Percentiles rank a stretch among this genome's conserved stretches.
These are phyloP conservation scores for Arnoldichthys spilopterus DNA, from an alignment of 2,797 vertebrate species.

Conservation along the genomic window DNA sequence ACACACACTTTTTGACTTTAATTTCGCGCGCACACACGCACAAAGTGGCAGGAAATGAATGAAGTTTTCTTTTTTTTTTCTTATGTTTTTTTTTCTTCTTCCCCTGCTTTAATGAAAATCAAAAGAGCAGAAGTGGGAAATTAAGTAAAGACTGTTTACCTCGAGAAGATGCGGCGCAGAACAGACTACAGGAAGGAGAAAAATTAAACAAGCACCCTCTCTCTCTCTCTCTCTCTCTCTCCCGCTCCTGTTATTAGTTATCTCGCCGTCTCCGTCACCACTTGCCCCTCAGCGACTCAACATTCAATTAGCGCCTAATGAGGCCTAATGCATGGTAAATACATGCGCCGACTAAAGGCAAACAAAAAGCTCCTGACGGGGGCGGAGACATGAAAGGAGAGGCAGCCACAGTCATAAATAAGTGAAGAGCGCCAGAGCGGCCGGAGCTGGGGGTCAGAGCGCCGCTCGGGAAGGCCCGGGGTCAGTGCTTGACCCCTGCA, in stretches of 20 bases:
- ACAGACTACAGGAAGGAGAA: constrained; percentile 32
- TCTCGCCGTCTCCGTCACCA: constrained; percentile 47
- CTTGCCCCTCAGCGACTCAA: constrained; percentile 56
- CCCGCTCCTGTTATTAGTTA: constrained; percentile 58
- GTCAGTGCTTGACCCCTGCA: constrained; percentile 68
- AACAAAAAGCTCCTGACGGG: constrained; percentile 43
- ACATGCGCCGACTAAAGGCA: constrained; percentile 66
- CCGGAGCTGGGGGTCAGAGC: constrained; percentile 33
- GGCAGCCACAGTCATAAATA: constrained; percentile 65
- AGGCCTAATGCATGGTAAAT: constrained; percentile 79
- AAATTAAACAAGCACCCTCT: constrained; percentile 39
- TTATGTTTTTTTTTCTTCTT: not conserved
- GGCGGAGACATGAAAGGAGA: constrained; percentile 39
- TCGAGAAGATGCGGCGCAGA: constrained; percentile 31
- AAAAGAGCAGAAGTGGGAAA: constrained; percentile 62
- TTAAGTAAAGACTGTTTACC: constrained; percentile 62
- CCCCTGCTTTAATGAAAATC: constrained; percentile 59
- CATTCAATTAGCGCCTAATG: constrained; percentile 69
- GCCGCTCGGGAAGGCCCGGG: constrained; percentile 54
- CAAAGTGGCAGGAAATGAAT: constrained; percentile 52
- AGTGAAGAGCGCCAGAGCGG: constrained; percentile 53
- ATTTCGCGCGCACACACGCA: constrained; percentile 45
- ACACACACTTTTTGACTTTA: constrained; percentile 70
- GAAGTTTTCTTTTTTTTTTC: constrained; percentile 39
- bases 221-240: constrained; percentile 52